Conservation (phyloP, 1,140 invertebrate species). For the Aphelenchoides besseyi region DNA sequence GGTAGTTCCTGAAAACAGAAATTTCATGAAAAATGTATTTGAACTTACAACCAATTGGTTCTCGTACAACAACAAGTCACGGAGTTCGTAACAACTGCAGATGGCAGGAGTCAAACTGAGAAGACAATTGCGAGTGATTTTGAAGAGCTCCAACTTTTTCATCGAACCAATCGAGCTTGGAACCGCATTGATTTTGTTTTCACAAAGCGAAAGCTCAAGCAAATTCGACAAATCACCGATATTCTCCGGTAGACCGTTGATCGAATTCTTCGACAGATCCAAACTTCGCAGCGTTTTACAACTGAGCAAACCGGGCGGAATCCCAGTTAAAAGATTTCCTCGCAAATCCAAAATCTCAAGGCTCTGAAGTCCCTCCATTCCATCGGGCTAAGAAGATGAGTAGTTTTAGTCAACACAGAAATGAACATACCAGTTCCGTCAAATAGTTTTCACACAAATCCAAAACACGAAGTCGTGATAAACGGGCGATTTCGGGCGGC, state of each 20-base stretch:
- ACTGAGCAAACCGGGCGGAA: conserved; percentile 86
- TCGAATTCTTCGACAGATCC: conserved; percentile 87
- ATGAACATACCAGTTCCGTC: conserved; percentile 78
- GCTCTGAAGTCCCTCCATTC: conserved; percentile 84
- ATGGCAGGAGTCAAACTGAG: conserved; percentile 81
- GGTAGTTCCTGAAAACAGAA: conserved; percentile 72
- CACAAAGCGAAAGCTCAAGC: conserved; percentile 92
- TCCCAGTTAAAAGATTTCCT: conserved; percentile 83
- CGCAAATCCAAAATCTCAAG: conserved; percentile 95
- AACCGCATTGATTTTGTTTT: conserved; percentile 87
- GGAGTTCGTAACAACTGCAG: conserved; percentile 86
- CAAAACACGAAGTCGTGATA: conserved; percentile 82
- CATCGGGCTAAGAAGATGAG: conserved; percentile 71
- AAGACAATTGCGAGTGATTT: conserved; percentile 93
- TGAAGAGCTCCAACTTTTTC: conserved; percentile 68
- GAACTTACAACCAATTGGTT: conserved; percentile 69
- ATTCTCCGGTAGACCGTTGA: conserved; percentile 83
- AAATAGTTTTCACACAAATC: conserved; percentile 98
- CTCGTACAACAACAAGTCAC: conserved; percentile 94
- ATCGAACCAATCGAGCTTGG: conserved; percentile 77
- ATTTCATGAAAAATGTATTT: not conserved
- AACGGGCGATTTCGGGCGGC: conserved; percentile 80
- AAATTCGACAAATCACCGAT: conserved; percentile 82
- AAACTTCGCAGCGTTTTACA: conserved; percentile 68
- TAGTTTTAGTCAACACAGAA: conserved; percentile 4